Evolutionary conservation across 2,888 invertebrate genomes (phyloP), one percentile per base, ranked within the genome.

Genomic region (Drosophila affinis): DNA sequence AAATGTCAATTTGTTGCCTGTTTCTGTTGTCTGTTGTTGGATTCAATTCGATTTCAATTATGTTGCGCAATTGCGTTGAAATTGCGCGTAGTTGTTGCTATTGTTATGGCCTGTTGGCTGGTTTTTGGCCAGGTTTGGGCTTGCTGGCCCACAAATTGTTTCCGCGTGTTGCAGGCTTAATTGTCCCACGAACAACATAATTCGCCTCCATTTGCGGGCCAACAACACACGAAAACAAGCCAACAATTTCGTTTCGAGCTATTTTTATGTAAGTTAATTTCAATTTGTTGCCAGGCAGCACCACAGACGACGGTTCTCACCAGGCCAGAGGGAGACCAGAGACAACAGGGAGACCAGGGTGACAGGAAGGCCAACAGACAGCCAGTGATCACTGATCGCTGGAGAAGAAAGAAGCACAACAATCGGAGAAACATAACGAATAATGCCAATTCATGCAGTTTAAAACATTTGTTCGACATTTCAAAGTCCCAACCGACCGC

Each of bases 391-490:
- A 51, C 67, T 79, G 61, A 55, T 55, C 18, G 18, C 56, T 39
- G 34, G 49, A 62, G 62, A 61, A 65, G 57, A 61, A 53, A 58
- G 46, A 68, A 69, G 53, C 54, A 34, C 34, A 32, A 32, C 51
- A 65, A 46, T 48, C 56, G 45, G 39, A 46, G 45, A 62, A 29
- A 60, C 49, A 51, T 24, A 48, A 48, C 49, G 57, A 76, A 78
- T 72, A 78, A 47, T 78, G 85, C 85, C 87, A 87, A 88, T 85
- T 85, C 85, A 85, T 76, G 88, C 82, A 84, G 89, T 88, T 85
- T 85, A 85, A 85, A 87, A 87, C 79, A 87, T 88, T 88, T 88
- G 89, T 85, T 81, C 79, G 78, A 81, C 82, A 87, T 85, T 84
- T 83, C 81, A 78, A 76, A 86, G 69, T 60, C 57, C 75, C 53